Evolutionary conservation across 2,888 invertebrate genomes (phyloP), one percentile per base, ranked within the genome.

Genomic region (Arge pagana): DNA sequence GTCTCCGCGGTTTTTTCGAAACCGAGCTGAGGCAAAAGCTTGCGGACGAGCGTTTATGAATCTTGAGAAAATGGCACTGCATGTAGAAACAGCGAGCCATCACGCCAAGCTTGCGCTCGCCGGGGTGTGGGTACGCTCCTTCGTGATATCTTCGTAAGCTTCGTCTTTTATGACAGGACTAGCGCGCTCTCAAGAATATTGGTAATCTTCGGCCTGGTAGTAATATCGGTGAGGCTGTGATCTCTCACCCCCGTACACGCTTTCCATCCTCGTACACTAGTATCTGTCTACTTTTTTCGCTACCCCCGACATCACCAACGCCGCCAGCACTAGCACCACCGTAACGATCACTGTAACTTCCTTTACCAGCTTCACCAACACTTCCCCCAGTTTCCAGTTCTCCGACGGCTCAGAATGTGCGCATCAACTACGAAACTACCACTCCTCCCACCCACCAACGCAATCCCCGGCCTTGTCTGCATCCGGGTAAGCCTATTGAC

Each of bases 171-270:
- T 73, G 74, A 74, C 72, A 70, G 67, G 70, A 66, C 68, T 68
- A 65, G 69, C 71, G 70, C 70, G 70, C 68, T 73, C 72, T 74
- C 74, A 74, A 74, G 71, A 74, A 76, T 76, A 76, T 76, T 76
- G 74, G 75, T 75, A 74, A 74, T 74, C 76, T 76, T 74, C 65
- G 62, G 61, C 66, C 71, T 66, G 65, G 70, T 65, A 68, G 73
- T 73, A 76, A 76, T 76, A 75, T 75, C 61, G 71, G 67, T 62
- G 71, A 67, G 70, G 74, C 73, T 70, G 70, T 76, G 73, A 75
- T 76, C 75, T 74, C 70, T 72, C 66, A 62, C 68, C 65, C 65
- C 62, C 52, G 48, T 62, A 61, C 59, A 65, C 56, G 56, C 57
- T 58, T 56, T 24, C 54, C 42, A 26, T 53, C 19, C 11, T 8